phyloP scores from a whole-genome alignment of 2,797 vertebrate species.

The Peromyscus aztecus region DNA sequence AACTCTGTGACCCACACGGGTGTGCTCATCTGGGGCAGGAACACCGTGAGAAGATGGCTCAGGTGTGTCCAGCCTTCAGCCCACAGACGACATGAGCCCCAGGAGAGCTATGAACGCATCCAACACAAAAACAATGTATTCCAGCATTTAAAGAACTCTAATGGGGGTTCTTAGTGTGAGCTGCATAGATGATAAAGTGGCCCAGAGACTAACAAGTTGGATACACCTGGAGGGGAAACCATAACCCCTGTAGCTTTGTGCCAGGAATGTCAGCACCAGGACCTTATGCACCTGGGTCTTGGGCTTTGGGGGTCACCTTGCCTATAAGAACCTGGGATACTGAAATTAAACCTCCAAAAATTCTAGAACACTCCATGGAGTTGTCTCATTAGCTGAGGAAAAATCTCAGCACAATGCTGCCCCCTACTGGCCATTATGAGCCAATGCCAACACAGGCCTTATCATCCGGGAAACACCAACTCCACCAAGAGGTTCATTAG shows the following conservation, averaged over 20 bases:
- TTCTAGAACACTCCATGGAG: too few relatives aligned
- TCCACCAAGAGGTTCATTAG: background rate
- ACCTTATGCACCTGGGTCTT: background rate
- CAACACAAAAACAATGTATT: background rate
- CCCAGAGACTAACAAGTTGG: background rate
- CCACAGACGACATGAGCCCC: background rate
- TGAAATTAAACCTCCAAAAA: background rate
- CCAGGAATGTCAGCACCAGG: background rate
- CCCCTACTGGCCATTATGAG: slow-evolving; percentile 35
- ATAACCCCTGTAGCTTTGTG: background rate
- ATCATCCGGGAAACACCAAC: background rate
- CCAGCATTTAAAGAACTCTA: background rate
- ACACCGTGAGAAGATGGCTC: background rate
- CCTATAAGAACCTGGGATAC: background rate
- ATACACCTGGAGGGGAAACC: background rate
- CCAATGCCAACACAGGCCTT: background rate
- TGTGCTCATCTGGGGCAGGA: background rate
- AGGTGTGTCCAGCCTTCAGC: background rate
- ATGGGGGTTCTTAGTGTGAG: background rate
- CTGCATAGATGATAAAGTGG: background rate
- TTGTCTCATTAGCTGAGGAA: background rate
- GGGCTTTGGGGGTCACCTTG: background rate
- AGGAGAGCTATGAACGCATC: background rate
- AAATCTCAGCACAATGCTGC: background rate
- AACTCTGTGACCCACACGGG: background rate